Conservation (phyloP, 2,113 vertebrate species). For the Tor tambroides region DNA sequence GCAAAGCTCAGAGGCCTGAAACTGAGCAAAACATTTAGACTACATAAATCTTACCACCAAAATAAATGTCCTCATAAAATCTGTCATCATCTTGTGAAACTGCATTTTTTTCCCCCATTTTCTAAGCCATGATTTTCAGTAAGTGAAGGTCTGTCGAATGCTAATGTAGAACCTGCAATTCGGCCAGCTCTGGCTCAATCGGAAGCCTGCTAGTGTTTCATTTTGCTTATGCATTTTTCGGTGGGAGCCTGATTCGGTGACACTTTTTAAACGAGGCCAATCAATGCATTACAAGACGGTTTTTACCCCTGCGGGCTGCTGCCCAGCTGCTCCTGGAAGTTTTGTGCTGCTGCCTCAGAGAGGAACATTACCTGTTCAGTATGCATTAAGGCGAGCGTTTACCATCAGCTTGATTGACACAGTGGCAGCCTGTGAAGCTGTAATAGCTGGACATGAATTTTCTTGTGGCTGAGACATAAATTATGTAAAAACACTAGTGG, state of each 20-base stretch:
- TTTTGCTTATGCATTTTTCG: conserved; percentile 26
- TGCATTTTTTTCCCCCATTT: not conserved
- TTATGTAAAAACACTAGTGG: conserved; percentile 71
- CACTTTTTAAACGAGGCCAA: conserved; percentile 18
- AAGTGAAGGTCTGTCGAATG: conserved; percentile 39
- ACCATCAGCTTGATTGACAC: conserved; percentile 55
- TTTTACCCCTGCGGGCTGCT: conserved; percentile 2
- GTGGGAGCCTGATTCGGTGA: not conserved
- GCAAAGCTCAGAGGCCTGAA: conserved; percentile 69
- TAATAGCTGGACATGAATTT: conserved; percentile 70
- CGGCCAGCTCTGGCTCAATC: not conserved
- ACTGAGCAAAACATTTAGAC: conserved; percentile 65
- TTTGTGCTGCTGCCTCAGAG: conserved; percentile 8
- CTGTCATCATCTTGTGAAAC: conserved; percentile 64
- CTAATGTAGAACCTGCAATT: conserved; percentile 17
- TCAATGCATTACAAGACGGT: not conserved
- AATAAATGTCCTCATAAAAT: conserved; percentile 76
- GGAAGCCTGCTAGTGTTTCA: conserved; percentile 15
- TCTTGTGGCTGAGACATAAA: conserved; percentile 70
- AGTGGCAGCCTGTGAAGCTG: conserved; percentile 59
- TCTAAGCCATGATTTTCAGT: conserved; percentile 46
- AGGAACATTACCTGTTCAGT: conserved; percentile 38
- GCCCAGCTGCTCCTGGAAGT: conserved; percentile 34
- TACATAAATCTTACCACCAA: conserved; percentile 66
- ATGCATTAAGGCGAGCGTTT: conserved; percentile 42